phyloP scores from a whole-genome alignment of 1,140 invertebrate genomes.

The Manduca sexta region DNA sequence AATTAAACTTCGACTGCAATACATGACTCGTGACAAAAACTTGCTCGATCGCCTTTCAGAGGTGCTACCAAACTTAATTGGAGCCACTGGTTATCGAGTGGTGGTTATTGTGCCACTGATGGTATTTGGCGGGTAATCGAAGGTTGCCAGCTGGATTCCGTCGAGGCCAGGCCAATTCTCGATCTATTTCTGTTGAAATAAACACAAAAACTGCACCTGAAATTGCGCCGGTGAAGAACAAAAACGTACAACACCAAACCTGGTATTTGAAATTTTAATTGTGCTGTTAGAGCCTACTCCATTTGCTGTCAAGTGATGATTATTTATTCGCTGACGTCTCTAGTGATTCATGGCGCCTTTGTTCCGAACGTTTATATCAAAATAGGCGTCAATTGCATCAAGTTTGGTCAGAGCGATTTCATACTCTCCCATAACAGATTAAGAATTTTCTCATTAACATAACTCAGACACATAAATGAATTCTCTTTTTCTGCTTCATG shows the following conservation, averaged over 20 bases:
- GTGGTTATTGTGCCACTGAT: conserved; percentile 38
- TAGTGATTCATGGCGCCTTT: neutral
- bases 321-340: neutral
- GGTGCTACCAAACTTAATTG: conserved; percentile 68
- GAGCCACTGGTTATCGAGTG: conserved; percentile 41
- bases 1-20: conserved; percentile 45
- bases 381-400: too few relatives aligned
- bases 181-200: conserved; percentile 32
- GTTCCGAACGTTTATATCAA: too few relatives aligned
- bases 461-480: too few relatives aligned
- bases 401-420: too few relatives aligned
- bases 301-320: neutral
- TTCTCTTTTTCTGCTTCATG: too few relatives aligned
- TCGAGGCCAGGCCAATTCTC: conserved; percentile 2
- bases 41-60: conserved; percentile 39
- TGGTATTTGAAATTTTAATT: conserved; percentile 40
- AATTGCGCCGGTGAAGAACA: conserved; percentile 20
- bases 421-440: too few relatives aligned
- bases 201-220: conserved; percentile 26
- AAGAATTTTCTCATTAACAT: too few relatives aligned
- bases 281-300: conserved; percentile 7
- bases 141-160: conserved; percentile 40
- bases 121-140: conserved; percentile 37
- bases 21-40: conserved; percentile 48
- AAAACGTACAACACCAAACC: conserved; percentile 23